Percentiles rank a stretch among this genome's conserved stretches.
Evolutionary conservation across 2,113 vertebrate genomes (phyloP).

Genomic region (Zootoca vivipara): DNA sequence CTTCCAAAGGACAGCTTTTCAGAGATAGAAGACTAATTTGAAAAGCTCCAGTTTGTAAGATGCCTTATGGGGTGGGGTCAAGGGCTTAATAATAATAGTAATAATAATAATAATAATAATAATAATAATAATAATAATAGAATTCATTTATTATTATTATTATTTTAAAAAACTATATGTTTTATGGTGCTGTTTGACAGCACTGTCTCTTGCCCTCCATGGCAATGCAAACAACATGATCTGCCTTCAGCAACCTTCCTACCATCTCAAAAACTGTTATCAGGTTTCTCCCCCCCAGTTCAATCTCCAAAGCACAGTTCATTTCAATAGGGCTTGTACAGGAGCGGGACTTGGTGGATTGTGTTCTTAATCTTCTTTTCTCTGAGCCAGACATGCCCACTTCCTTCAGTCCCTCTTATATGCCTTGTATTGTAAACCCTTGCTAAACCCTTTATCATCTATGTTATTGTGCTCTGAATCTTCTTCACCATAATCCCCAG

Average conservation of each 20-base stretch:
- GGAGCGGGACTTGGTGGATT: conserved; percentile 25
- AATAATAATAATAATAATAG: too few relatives aligned
- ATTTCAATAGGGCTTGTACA: conserved; percentile 22
- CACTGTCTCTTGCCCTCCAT: background rate
- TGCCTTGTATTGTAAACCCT: conserved; percentile 27
- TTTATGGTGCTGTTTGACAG: background rate
- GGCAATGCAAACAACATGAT: background rate
- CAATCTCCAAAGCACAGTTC: conserved; percentile 12
- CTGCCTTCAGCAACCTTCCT: background rate
- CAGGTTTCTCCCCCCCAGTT: background rate
- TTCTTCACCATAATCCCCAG: conserved; percentile 22
- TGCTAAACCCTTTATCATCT: conserved; percentile 39
- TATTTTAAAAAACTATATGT: too few relatives aligned
- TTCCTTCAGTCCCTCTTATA: conserved; percentile 11
- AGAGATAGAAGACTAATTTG: background rate
- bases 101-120: background rate
- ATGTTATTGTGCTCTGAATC: conserved; percentile 28
- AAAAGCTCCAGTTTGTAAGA: background rate
- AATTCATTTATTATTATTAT: too few relatives aligned
- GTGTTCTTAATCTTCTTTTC: conserved; percentile 36
- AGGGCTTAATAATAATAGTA: background rate
- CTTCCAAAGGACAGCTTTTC: background rate
- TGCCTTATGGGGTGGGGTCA: background rate
- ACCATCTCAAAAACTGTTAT: background rate
- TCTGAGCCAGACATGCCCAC: conserved; percentile 13